Percentiles rank a stretch among this genome's conserved stretches.
phyloP scores from a whole-genome alignment of 2,888 invertebrate genomes.

The Oxytorus armatus region DNA sequence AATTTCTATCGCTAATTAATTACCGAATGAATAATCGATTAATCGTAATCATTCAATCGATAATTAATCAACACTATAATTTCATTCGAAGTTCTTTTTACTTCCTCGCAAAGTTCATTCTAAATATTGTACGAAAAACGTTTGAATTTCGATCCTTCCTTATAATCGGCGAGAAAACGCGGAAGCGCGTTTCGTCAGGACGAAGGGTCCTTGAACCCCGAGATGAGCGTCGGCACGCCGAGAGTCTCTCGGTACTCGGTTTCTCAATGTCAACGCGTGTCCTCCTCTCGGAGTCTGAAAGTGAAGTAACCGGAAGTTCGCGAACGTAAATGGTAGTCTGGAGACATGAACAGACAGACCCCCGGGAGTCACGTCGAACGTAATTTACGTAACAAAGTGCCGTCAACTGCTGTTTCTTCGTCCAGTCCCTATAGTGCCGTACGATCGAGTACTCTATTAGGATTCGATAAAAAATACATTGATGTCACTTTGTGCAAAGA shows the following conservation, averaged over 20 bases:
- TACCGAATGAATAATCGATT: too few species aligned
- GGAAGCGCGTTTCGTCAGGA: slow-evolving; percentile 23
- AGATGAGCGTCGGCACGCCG: slow-evolving; percentile 37
- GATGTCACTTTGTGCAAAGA: too few species aligned
- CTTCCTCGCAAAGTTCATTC: too few species aligned
- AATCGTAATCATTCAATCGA: too few species aligned
- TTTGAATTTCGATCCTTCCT: background rate
- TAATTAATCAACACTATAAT: too few species aligned
- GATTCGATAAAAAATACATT: too few species aligned
- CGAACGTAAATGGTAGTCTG: slow-evolving; percentile 68
- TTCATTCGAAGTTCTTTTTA: too few species aligned
- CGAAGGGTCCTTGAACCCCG: slow-evolving; percentile 69
- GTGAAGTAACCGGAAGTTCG: slow-evolving; percentile 74
- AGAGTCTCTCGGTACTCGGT: slow-evolving; percentile 52
- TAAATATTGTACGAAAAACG: too few species aligned
- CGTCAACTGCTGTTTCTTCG: slow-evolving; percentile 18
- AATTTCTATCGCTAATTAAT: too few species aligned
- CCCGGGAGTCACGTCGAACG: slow-evolving; percentile 51
- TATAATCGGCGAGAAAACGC: background rate
- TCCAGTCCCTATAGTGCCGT: slow-evolving; percentile 1
- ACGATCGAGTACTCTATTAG: too few species aligned
- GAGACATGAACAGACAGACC: slow-evolving; percentile 53
- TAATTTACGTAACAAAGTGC: slow-evolving; percentile 58
- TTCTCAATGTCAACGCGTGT: slow-evolving; percentile 67
- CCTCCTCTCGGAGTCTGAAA: slow-evolving; percentile 67